Percentiles rank a stretch among this genome's conserved stretches.
phyloP scores from a whole-genome alignment of 2,113 vertebrate genomes.

The Trochalopteron elliotii region DNA sequence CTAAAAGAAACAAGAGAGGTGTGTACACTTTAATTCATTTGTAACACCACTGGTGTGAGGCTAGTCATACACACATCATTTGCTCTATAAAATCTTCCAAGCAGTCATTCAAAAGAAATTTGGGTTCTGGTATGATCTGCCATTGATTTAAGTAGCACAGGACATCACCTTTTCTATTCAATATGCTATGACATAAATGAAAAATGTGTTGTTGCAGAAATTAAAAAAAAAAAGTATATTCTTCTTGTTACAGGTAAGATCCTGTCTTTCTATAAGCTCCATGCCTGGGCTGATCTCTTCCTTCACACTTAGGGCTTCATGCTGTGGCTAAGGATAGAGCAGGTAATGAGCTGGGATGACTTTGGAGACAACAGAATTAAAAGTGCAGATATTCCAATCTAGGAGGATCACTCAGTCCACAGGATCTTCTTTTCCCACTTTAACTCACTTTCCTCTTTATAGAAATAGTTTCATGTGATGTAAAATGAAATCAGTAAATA shows the following conservation, averaged over 20 bases:
- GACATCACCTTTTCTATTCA: neutral
- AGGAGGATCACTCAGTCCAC: neutral
- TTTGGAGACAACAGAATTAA: neutral
- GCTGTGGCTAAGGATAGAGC: neutral
- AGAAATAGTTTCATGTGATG: neutral
- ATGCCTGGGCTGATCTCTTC: neutral
- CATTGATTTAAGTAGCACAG: neutral
- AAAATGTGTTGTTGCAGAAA: neutral
- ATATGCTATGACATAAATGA: neutral
- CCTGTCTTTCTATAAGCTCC: neutral
- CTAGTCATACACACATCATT: neutral
- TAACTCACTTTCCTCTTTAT: neutral
- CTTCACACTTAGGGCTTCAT: neutral
- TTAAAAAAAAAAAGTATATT: neutral
- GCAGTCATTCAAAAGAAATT: neutral
- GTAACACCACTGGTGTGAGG: neutral
- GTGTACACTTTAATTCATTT: neutral
- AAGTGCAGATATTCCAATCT: neutral
- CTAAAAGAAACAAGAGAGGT: neutral
- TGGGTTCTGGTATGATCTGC: neutral
- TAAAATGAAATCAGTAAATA: neutral
- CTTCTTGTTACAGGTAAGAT: neutral
- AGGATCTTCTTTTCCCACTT: neutral
- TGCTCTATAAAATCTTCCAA: neutral
- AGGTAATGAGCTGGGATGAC: neutral